Percentiles rank a stretch among this genome's conserved stretches.
Evolutionary conservation across 2,113 vertebrate species (phyloP).

Genomic region (Tragelaphus imberbis): DNA sequence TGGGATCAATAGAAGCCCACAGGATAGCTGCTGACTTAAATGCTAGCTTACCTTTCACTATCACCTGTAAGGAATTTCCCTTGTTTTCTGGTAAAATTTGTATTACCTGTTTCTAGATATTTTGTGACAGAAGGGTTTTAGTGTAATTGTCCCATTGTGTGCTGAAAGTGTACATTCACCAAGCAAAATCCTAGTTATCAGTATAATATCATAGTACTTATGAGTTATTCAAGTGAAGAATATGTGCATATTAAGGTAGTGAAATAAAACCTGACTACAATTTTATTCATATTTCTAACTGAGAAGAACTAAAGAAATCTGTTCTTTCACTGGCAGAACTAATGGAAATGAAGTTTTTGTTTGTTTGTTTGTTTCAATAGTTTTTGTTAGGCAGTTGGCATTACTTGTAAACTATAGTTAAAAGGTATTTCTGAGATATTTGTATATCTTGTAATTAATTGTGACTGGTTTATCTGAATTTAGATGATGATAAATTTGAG

Average conservation of each 20-base stretch:
- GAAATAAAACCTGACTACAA: neutral
- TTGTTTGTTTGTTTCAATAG: neutral
- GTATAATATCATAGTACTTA: neutral
- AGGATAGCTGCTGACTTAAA: neutral
- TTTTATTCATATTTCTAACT: neutral
- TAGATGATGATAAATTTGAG: neutral
- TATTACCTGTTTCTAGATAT: neutral
- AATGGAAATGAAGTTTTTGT: neutral
- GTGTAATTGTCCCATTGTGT: neutral
- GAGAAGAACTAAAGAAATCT: neutral
- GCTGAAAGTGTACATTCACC: neutral
- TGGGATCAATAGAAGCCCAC: neutral
- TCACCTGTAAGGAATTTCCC: neutral
- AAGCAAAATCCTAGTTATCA: neutral
- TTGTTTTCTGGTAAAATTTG: neutral
- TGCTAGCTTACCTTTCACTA: neutral
- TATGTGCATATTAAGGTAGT: neutral
- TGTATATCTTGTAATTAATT: neutral
- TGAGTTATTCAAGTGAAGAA: neutral
- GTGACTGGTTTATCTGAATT: neutral
- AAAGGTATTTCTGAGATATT: slow-evolving; percentile 5
- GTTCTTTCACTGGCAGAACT: neutral
- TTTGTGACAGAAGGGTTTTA: neutral
- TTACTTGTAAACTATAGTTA: neutral
- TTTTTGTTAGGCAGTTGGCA: neutral